phyloP scores from a whole-genome alignment of 2,888 invertebrate species.

The Coelinius sp. region DNA sequence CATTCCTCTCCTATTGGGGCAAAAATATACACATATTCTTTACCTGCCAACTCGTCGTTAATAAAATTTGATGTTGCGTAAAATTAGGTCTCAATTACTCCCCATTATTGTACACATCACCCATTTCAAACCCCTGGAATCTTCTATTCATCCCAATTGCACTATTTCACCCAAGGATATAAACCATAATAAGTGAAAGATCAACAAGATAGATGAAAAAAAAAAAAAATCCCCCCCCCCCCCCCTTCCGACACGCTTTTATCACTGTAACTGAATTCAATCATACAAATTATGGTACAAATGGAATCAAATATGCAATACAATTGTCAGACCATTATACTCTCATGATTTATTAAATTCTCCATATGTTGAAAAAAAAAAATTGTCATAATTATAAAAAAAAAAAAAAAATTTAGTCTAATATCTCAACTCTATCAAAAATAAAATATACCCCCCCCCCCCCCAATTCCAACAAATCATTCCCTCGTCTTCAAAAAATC shows the following conservation, averaged over 20 bases:
- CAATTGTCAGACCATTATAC: background rate
- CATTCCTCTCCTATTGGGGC: constrained; percentile 41
- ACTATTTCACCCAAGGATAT: background rate
- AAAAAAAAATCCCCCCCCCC: background rate
- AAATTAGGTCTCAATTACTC: constrained; percentile 66
- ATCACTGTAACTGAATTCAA: constrained; percentile 23
- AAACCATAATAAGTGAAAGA: constrained; percentile 11
- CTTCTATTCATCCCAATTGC: background rate
- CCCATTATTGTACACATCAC: constrained; percentile 27
- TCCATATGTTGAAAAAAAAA: background rate
- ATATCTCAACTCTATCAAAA: background rate
- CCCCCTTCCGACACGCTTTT: background rate
- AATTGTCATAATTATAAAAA: background rate
- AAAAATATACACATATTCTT: constrained; percentile 50
- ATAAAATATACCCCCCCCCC: background rate
- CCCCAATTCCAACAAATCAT: background rate
- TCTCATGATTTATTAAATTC: background rate
- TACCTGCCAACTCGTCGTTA: constrained; percentile 59
- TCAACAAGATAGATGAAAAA: background rate
- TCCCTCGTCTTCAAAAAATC: background rate
- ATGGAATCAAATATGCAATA: constrained; percentile 20
- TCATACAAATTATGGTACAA: constrained; percentile 4
- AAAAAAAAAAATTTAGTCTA: background rate
- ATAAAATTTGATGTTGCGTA: constrained; percentile 67
- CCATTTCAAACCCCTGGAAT: background rate